Evolutionary conservation across 1,140 invertebrate species (phyloP).

Genomic region (Reticulitermes speratus): DNA sequence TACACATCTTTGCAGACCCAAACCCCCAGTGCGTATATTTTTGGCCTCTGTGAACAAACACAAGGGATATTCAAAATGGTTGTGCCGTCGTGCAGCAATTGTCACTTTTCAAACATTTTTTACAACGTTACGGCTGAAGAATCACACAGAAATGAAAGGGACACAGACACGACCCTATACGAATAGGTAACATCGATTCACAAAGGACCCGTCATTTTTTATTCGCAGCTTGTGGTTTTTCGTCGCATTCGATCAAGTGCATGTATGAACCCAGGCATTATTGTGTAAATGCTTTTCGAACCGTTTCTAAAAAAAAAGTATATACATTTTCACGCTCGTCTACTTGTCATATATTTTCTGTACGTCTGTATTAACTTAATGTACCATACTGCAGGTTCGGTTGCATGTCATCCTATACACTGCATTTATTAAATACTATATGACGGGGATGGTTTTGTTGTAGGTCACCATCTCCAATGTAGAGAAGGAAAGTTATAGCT

Average conservation of each 20-base stretch:
- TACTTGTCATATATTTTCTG: slow-evolving; percentile 17
- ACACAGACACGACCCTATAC: background rate
- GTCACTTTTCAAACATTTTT: slow-evolving; percentile 1
- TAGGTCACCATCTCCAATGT: background rate
- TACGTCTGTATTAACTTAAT: slow-evolving; percentile 3
- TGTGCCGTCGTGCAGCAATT: background rate
- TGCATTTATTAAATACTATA: slow-evolving; percentile 3
- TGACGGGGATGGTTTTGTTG: background rate
- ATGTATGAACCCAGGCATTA: background rate
- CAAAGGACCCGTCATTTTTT: background rate
- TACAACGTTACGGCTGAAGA: background rate
- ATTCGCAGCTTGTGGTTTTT: background rate
- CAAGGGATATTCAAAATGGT: background rate
- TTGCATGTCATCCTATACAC: background rate
- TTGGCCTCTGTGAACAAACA: background rate
- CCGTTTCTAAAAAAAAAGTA: background rate
- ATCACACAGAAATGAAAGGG: background rate
- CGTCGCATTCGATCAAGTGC: background rate
- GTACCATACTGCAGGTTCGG: background rate
- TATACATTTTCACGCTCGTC: slow-evolving; percentile 15
- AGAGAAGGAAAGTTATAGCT: background rate
- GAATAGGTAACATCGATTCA: background rate
- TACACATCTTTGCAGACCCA: too few species aligned
- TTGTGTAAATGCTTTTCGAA: slow-evolving; percentile 19
- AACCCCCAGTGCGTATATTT: background rate